Conservation (phyloP, 2,888 invertebrate genomes). For the Watsonalla binaria region DNA sequence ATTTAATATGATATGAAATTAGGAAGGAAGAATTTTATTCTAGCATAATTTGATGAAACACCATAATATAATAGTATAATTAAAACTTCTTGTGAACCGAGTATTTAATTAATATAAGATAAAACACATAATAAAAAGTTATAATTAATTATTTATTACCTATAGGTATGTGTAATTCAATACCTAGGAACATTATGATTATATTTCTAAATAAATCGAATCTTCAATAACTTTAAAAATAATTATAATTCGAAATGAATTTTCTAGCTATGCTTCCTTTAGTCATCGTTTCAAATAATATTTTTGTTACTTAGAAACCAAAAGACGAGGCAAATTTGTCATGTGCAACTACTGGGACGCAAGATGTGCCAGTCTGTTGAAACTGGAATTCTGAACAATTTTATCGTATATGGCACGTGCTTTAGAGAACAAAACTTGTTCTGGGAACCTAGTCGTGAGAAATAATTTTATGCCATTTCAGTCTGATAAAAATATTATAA, state of each 20-base stretch:
- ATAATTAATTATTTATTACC: slow-evolving; percentile 39
- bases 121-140: slow-evolving; percentile 58
- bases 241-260: not conserved
- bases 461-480: too few species aligned
- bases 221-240: not conserved
- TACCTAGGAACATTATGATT: slow-evolving; percentile 10
- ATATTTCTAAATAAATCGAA: slow-evolving; percentile 11
- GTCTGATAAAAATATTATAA: too few species aligned
- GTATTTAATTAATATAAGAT: slow-evolving; percentile 63
- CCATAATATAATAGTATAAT: slow-evolving; percentile 73
- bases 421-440: too few species aligned
- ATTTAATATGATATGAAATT: slow-evolving; percentile 76
- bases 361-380: too few species aligned
- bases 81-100: slow-evolving; percentile 60
- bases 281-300: too few species aligned
- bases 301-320: too few species aligned
- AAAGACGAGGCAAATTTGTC: too few species aligned
- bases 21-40: slow-evolving; percentile 75
- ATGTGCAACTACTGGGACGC: too few species aligned
- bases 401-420: too few species aligned
- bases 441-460: too few species aligned
- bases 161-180: slow-evolving; percentile 31
- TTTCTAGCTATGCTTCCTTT: not conserved
- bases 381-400: too few species aligned
- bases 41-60: slow-evolving; percentile 78